Evolutionary conservation across 2,797 vertebrate genomes (phyloP), one percentile per base, ranked within the genome.

Genomic region (Sciurus carolinensis): DNA sequence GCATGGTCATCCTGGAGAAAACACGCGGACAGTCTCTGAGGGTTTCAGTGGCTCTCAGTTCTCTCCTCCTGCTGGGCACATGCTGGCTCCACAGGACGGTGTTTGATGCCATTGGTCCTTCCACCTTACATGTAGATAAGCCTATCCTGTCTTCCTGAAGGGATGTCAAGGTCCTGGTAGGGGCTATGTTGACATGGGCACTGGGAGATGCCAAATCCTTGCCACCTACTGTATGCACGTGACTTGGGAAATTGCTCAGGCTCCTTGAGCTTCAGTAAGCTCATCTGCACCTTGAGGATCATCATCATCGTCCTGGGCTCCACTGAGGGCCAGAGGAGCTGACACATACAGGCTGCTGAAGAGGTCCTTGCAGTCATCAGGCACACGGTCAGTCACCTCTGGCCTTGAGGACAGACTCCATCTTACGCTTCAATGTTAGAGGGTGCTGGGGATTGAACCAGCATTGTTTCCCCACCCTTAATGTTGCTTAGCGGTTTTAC

Each of bases 61-160:
- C 47, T 54, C 28, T 71, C 39, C 20, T 28, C 3, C 0, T 18
- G 17, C 86, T 30, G 33, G 8, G 39, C 57, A 1, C 2, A 1
- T 1, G 13, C 10, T 0, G 1, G 71, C 7, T 57, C 92, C 82
- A 33, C 54, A 12, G 4, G 33, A 17, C 22, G 66, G 42, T 1
- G 0, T 9, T 57, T 18, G n/a, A 42, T 7, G 20, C 22, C 0
- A 0, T 44, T 20, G 47, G 24, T 11, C 54, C 12, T 33, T 36
- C 36, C 79, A 4, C 0, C 26, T 47, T 4, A 5, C 36, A 9
- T 8, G n/a, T 33, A 30, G 28, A 39, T 1, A 7, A 0, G 57
- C 0, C 2, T 5, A 26, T 15, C 50, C 33, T 30, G 7, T 42
- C 64, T 42, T 62, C 82, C 64, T 20, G 1, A 3, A 2, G 57